Percentiles rank a stretch among this genome's conserved stretches.
These are phyloP conservation scores for Netelia inedita DNA, from an alignment of 2,888 invertebrate species.

Conservation along the genomic window DNA sequence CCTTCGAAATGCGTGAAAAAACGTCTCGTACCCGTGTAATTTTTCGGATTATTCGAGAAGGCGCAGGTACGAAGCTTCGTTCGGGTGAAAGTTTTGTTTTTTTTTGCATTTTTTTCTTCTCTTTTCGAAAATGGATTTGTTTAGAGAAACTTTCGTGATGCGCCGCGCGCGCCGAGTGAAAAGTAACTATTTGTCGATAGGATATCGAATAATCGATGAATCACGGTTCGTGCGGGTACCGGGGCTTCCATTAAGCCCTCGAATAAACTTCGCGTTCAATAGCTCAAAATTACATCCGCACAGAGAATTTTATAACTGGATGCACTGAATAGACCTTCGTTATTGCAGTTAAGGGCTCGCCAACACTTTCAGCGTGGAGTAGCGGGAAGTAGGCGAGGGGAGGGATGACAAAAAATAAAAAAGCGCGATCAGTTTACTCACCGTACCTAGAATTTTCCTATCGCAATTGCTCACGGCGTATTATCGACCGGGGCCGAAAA, in stretches of 20 bases:
- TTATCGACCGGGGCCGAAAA: no score
- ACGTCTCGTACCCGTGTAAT: not conserved
- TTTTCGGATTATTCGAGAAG: not conserved
- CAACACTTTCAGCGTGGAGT: no score
- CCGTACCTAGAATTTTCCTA: no score
- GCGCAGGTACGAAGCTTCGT: not conserved
- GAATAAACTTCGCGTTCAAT: not conserved
- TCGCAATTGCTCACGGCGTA: no score
- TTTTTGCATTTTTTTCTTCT: not conserved
- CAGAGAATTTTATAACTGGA: no score
- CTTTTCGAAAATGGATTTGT: no score
- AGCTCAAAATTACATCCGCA: no score
- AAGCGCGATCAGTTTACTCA: no score
- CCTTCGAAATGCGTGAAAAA: not conserved
- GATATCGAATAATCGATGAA: not conserved
- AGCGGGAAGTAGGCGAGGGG: no score
- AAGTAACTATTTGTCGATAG: not conserved
- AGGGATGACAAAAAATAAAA: no score
- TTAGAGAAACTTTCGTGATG: not conserved
- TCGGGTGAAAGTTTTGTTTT: not conserved
- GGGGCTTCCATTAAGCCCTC: not conserved
- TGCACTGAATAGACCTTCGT: not conserved
- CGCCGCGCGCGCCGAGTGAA: not conserved
- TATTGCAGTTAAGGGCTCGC: not conserved
- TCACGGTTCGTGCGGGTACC: not conserved